A percentile compares a stretch with the other conserved stretches of the same genome.
Evolutionary conservation across 2,113 vertebrate genomes (phyloP).

Genomic region (Bettongia penicillata): DNA sequence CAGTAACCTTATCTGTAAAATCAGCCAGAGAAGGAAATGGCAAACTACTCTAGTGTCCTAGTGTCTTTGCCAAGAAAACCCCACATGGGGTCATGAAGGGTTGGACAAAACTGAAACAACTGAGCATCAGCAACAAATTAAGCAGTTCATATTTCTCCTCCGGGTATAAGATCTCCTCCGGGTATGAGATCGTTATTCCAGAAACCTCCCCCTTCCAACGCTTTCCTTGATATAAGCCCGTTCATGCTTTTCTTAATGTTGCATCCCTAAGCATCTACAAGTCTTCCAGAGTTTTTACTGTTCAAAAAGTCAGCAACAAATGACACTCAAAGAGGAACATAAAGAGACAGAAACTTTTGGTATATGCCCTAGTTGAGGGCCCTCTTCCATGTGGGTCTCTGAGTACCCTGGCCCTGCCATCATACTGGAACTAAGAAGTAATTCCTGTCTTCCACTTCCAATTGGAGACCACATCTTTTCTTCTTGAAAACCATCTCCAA

Average conservation of each 20-base stretch:
- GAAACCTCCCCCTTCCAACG: not conserved
- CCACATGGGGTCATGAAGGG: not conserved
- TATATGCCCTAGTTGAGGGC: not conserved
- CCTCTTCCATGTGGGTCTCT: not conserved
- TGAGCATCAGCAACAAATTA: not conserved
- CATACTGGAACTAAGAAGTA: not conserved
- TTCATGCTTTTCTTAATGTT: not conserved
- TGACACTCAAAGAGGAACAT: not conserved
- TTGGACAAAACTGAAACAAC: not conserved
- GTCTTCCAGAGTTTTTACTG: not conserved
- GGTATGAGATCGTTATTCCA: not conserved
- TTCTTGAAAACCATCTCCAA: not conserved
- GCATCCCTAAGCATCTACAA: not conserved
- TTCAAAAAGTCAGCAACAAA: not conserved
- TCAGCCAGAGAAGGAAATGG: not conserved
- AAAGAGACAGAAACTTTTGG: not conserved
- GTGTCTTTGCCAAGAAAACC: not conserved
- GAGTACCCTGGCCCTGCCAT: not conserved
- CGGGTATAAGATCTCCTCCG: not conserved
- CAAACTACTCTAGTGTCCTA: not conserved
- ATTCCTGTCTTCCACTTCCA: not conserved
- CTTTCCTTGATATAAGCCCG: not conserved
- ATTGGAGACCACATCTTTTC: not conserved
- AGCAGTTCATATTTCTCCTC: not conserved
- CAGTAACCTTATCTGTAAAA: not conserved